phyloP scores from a whole-genome alignment of 2,113 vertebrate genomes.

The Mastomys coucha region DNA sequence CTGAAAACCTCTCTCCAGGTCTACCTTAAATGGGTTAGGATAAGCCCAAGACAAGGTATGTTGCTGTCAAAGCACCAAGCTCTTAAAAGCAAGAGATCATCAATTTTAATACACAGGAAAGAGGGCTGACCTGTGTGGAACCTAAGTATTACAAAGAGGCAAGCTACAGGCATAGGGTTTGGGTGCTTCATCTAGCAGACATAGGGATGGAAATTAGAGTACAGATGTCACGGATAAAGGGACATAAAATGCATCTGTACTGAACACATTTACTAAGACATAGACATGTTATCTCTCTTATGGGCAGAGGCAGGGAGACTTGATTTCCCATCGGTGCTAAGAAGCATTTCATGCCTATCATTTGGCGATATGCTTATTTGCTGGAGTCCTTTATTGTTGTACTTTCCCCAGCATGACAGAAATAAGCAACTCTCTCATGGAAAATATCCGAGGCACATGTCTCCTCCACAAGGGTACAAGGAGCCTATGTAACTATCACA shows the following conservation, averaged over 20 bases:
- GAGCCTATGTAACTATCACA: background rate
- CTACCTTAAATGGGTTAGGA: constrained; percentile 60
- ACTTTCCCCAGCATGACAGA: background rate
- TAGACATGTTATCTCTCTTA: background rate
- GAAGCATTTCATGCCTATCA: background rate
- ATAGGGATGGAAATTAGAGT: constrained; percentile 37
- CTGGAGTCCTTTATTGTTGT: background rate
- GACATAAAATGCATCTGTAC: background rate
- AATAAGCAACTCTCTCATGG: background rate
- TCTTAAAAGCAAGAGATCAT: constrained; percentile 54
- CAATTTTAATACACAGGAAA: background rate
- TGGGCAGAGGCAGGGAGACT: accelerated
- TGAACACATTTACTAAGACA: background rate
- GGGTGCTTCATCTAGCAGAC: constrained; percentile 68
- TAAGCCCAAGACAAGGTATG: constrained; percentile 64
- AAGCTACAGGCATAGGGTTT: constrained; percentile 70
- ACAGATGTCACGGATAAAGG: background rate
- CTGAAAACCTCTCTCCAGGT: background rate
- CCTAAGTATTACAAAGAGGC: constrained; percentile 71
- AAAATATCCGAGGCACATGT: background rate
- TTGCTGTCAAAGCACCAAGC: background rate
- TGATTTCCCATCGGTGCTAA: background rate
- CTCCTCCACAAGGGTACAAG: background rate
- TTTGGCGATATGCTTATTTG: background rate
- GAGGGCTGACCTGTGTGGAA: constrained; percentile 21